Base-by-base conservation (phyloP, 2,113 vertebrate genomes). In the Heloderma charlesbogerti region DNA sequence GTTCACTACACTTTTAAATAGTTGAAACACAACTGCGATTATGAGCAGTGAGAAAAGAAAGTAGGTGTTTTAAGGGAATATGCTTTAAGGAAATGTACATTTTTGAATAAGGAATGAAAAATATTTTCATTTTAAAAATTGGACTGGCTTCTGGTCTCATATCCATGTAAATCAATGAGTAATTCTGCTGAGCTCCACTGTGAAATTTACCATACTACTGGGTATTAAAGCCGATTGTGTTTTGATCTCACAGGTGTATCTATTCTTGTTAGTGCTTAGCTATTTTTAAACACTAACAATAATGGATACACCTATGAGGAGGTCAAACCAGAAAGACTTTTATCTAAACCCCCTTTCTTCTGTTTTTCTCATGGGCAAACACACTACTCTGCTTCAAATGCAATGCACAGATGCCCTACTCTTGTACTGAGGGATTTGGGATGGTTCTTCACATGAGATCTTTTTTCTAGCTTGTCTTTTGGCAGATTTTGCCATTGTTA, bases 401-500 rank as follows among this genome's bases (percentile, higher is more conserved):
- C 78, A 84, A 4, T 37, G 79, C 72, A 89, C 89, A 89, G 78
- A 92, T 94, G 0, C 29, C 91, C 48, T 86, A 69, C 9, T 1
- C 6, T 93, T 78, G 77, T 87, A 83, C n/a, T 0, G 1, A 43
- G 12, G 12, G 54, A 92, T 85, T 80, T 51, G 89, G 66, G 4
- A 13, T 89, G 29, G 37, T 40, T 89, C 57, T 60, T 91, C 77
- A 80, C 37, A 43, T 0, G 43, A 94, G 84, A 88, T 86, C 37
- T 9, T 34, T 60, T 72, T 86, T 92, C 90, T 75, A 95, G 71
- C 89, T 94, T 90, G 90, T 45, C 77, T 94, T 92, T 91, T 88
- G 85, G 54, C 85, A 94, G 74, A 20, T 67, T 86, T 92, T 84
- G 37, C 72, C 74, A 54, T 69, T 54, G 34, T 34, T 27, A 63